Conservation (phyloP, 2,888 invertebrate genomes). For the Drosophila tanythrix region DNA sequence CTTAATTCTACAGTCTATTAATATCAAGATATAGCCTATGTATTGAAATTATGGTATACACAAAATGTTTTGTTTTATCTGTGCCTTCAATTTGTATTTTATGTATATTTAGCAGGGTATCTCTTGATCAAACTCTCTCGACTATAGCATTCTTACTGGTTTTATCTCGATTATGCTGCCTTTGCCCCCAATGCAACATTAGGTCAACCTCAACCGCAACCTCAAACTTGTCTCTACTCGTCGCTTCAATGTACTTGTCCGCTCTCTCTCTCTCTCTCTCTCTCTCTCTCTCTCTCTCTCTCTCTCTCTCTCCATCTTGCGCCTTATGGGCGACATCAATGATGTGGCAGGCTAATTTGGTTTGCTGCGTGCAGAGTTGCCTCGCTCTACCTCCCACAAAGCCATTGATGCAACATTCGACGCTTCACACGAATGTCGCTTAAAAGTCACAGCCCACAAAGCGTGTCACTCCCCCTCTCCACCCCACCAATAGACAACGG, state of each 20-base stretch:
- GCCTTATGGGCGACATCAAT: constrained; percentile 67
- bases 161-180: constrained; percentile 72
- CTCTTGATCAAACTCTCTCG: neutral
- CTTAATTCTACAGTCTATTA: too few relatives aligned
- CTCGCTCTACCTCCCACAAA: neutral
- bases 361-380: constrained; percentile 1
- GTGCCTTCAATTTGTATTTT: neutral
- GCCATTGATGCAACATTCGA: constrained; percentile 2
- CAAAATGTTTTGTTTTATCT: neutral
- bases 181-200: constrained; percentile 36
- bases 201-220: neutral
- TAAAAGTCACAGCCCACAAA: neutral
- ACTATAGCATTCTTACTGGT: too few relatives aligned
- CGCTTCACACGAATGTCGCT: constrained; percentile 38
- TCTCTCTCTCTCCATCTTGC: constrained; percentile 12
- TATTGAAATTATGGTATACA: too few relatives aligned
- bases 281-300: neutral
- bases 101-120: neutral
- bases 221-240: neutral
- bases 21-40: too few relatives aligned
- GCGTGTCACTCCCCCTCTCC: neutral
- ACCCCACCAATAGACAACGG: constrained; percentile 10
- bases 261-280: neutral
- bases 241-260: neutral
- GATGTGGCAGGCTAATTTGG: constrained; percentile 23